Evolutionary conservation across 1,140 invertebrate species (phyloP), one percentile per base, ranked within the genome.

Genomic region (Babylonia areolata): DNA sequence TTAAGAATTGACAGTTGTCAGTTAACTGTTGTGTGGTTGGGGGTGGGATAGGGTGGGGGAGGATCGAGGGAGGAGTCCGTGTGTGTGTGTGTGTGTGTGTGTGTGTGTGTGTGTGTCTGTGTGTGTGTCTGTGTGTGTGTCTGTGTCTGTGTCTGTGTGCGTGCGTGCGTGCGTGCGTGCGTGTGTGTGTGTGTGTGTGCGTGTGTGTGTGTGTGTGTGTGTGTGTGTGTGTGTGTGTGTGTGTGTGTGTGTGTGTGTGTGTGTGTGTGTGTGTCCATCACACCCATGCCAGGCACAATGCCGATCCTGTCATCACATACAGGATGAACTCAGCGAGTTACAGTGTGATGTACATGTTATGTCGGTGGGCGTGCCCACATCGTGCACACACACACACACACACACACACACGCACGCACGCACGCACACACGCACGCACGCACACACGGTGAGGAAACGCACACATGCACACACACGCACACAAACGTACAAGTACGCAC

Each of bases 61-160:
- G n/a, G n/a, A n/a, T n/a, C n/a, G n/a, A n/a, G n/a, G n/a, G n/a
- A n/a, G n/a, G 58, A 23, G 58, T 64, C 15, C 28, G 58, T 64
- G 58, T 64, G 58, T 64, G 58, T 64, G 58, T 64, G 58, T 64
- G 58, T 64, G 58, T 64, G 58, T 64, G 58, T 64, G 58, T 64
- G 58, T 64, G 58, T 64, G 28, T 64, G 58, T 64, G 28, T 64
- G 58, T 64, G 58, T 64, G 58, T 64, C 15, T 64, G 20, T 64
- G 58, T 23, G 58, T 64, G 58, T 11, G 58, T 64, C 15, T 11
- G 58, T 64, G 58, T 64, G 58, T 64, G 58, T 64, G 58, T 64
- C 15, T 64, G 58, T 64, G 58, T 64, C 9, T 64, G 58, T 64
- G 58, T 64, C 9, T 64, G 58, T 64, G 20, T 64, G 58, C 23